Base-by-base conservation (phyloP, 2,797 vertebrate species). In the Anas capensis region DNA sequence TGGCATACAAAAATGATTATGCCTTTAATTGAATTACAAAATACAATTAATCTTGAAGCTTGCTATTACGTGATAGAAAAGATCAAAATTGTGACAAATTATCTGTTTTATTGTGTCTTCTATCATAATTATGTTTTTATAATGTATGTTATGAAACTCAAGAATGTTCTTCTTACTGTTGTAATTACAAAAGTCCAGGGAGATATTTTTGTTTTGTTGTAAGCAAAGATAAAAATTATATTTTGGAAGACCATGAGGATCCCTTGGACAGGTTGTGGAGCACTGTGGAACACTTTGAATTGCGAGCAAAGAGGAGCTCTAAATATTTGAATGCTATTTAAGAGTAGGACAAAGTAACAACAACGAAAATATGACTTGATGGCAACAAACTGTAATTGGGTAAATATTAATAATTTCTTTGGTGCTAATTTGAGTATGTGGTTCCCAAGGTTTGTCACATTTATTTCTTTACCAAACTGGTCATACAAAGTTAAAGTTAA, bases 1-100 rank as follows among this genome's bases (percentile, higher is more conserved):
- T 57, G 31, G 10, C 27, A 14, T 58, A n/a, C 6, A 71, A 84
- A 88, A 76, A 33, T 46, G 1, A 61, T 90, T 57, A 57, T 0
- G 1, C 1, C 76, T 92, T 86, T 61, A 92, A 88, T 21, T 5
- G 33, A 83, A 57, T 84, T 86, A 40, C 12, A 54, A 66, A 92
- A 69, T 58, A 57, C 54, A 79, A 88, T 93, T 87, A 95, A 76
- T 33, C 12, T 29, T 58, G 13, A 58, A 75, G 20, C 20, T 71
- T 81, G 27, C 21, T 42, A 61, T 49, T 75, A 44, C 64, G 18
- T 31, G n/a, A 87, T 81, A 72, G 58, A 91, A 88, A 7, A 64
- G 66, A 92, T 61, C 23, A 64, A 93, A 90, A 86, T n/a, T 78
- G 18, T 83, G 68, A 79, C 2, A 54, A 87, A 91, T 92, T 73